Conservation (phyloP, 2,113 vertebrate genomes). For the Monopterus albus region DNA sequence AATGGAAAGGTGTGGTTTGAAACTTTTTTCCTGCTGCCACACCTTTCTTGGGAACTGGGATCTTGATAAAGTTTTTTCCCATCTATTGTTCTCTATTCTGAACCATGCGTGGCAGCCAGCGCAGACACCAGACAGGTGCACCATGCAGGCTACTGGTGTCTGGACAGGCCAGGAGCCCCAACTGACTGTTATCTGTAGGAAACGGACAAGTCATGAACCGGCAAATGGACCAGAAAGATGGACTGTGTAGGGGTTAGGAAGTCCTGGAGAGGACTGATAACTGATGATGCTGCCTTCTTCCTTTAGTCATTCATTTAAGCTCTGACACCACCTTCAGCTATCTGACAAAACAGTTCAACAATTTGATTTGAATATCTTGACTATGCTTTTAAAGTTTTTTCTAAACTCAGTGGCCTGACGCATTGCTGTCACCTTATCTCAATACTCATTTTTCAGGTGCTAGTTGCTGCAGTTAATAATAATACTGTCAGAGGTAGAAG, state of each 20-base stretch:
- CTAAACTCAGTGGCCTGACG: too few relatives aligned
- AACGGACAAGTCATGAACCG: slow-evolving; percentile 36
- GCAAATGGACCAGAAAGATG: slow-evolving; percentile 6
- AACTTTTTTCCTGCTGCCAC: slow-evolving; percentile 53
- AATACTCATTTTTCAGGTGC: too few relatives aligned
- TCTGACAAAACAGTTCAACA: neutral
- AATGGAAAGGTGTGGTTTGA: neutral
- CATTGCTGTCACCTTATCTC: too few relatives aligned
- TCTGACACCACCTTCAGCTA: neutral
- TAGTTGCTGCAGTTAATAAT: too few relatives aligned
- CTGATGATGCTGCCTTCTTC: slow-evolving; percentile 9
- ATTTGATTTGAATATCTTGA: too few relatives aligned
- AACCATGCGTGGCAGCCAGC: slow-evolving; percentile 9
- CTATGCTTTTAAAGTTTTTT: too few relatives aligned
- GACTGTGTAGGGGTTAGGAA: slow-evolving; percentile 39
- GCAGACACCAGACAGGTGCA: slow-evolving; percentile 16
- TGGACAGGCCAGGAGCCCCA: neutral
- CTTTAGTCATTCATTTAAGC: neutral
- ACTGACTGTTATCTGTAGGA: slow-evolving; percentile 59
- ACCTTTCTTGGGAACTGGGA: slow-evolving; percentile 70
- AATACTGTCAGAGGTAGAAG: too few relatives aligned
- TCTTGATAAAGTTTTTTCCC: slow-evolving; percentile 70
- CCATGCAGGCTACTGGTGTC: slow-evolving; percentile 14
- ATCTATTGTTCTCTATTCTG: slow-evolving; percentile 77
- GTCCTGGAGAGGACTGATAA: slow-evolving; percentile 59